Base-by-base conservation (phyloP, 2,797 vertebrate species). In the Coranthus polyacanthus region DNA sequence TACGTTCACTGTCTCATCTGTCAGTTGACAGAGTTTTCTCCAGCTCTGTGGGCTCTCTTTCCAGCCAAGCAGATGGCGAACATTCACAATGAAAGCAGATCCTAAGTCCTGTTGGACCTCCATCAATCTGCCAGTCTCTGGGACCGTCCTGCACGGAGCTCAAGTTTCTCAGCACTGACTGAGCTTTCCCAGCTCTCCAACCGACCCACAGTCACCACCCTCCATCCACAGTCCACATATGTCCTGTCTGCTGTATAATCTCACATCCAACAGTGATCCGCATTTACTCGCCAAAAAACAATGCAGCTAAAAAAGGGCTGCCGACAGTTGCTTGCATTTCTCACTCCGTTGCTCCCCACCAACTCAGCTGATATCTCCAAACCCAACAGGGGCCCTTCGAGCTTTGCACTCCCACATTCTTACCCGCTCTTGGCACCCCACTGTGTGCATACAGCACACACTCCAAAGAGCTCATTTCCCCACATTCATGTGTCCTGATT, bases 81-180 rank as follows among this genome's bases (percentile, higher is more conserved):
- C 83, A 91, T 86, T 91, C 84, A 86, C 82, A 88, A 84, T 92
- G 90, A 92, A 93, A 93, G 90, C 87, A 89, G 85, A 90, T 89
- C 86, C 76, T 75, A 80, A 89, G 80, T 90, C 84, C 63, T 88
- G 75, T 82, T 89, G 86, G 89, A 88, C 72, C 84, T 74, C 65
- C 87, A 87, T 91, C 88, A 91, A 82, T 88, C 82, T 72, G 22
- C 50, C 70, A 24, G 75, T 85, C 82, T 82, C 60, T 82, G 73
- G 75, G 78, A 81, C 81, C 32, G 54, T 86, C 85, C 84, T 80
- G 77, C 71, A 36, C n/a, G 6, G 46, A 67, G 72, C 68, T 89
- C 81, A 62, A 24, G 78, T 90, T 88, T 87, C 90, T 64, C 63
- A 45, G 57, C 68, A 60, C 36, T 18, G 16, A 70, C 37, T 63